A percentile compares a stretch with the other conserved stretches of the same genome.
Evolutionary conservation across 2,797 vertebrate genomes (phyloP).

Genomic region (Aplochiton taeniatus): DNA sequence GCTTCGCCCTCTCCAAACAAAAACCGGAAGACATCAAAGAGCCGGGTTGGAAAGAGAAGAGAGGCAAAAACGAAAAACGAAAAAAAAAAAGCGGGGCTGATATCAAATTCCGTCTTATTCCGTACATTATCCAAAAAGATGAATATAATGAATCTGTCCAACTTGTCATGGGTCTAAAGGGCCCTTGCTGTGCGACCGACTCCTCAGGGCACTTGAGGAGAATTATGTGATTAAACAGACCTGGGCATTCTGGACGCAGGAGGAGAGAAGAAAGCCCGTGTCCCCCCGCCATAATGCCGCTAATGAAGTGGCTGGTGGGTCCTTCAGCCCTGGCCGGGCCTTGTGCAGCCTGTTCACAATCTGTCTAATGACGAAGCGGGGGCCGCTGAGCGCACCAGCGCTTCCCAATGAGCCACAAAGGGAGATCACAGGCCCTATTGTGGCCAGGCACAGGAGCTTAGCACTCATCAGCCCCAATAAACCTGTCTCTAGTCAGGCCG

Average conservation of each 20-base stretch:
- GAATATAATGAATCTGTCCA: conserved; percentile 95
- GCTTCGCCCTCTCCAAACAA: conserved; percentile 73
- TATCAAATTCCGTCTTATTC: conserved; percentile 80
- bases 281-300: conserved; percentile 86
- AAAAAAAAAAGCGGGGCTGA: conserved; percentile 68
- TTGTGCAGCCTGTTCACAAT: conserved; percentile 97
- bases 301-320: conserved; percentile 98
- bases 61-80: conserved; percentile 33
- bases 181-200: conserved; percentile 86
- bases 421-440: conserved; percentile 94
- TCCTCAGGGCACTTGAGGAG: conserved; percentile 91
- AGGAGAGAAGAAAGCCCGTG: conserved; percentile 88
- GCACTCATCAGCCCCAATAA: conserved; percentile 87
- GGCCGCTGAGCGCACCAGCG: conserved; percentile 91
- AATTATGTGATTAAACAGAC: conserved; percentile 98
- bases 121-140: conserved; percentile 76
- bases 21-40: conserved; percentile 80
- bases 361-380: conserved; percentile 96
- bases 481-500: conserved; percentile 88
- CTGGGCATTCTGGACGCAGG: conserved; percentile 92
- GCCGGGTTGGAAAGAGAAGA: conserved; percentile 71
- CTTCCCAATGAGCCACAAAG: conserved; percentile 98
- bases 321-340: conserved; percentile 92
- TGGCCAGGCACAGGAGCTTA: conserved; percentile 90
- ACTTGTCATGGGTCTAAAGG: conserved; percentile 91